Evolutionary conservation across 1,140 invertebrate species (phyloP).

Genomic region (Zaprionus africanus): DNA sequence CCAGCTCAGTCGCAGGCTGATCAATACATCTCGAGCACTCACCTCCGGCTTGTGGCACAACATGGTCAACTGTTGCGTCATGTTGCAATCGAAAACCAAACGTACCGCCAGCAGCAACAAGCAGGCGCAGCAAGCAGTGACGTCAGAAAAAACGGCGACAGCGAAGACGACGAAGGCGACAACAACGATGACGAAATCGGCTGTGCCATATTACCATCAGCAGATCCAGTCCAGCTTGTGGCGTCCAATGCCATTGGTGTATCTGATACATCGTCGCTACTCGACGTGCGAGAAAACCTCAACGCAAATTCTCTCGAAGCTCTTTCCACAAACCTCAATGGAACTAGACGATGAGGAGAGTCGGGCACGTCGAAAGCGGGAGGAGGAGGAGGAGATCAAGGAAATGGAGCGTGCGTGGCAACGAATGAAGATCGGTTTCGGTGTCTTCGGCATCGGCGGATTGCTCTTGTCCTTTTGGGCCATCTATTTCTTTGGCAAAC

Average conservation of each 20-base stretch:
- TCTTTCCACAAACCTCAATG: constrained; percentile 78
- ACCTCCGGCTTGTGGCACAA: constrained; percentile 39
- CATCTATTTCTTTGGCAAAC: constrained; percentile 89
- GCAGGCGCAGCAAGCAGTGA: background rate
- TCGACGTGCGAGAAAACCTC: constrained; percentile 55
- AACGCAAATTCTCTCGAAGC: constrained; percentile 67
- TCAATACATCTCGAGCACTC: constrained; percentile 38
- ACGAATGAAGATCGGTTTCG: constrained; percentile 86
- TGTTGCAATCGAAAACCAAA: constrained; percentile 6
- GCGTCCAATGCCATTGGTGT: constrained; percentile 19
- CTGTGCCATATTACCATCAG: background rate
- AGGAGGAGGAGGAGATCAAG: constrained; percentile 78
- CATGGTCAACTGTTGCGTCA: constrained; percentile 28
- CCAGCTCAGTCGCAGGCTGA: constrained; percentile 31
- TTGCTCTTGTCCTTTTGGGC: constrained; percentile 85
- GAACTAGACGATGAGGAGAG: constrained; percentile 63
- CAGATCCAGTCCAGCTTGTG: constrained; percentile 4
- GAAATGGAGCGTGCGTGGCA: constrained; percentile 87
- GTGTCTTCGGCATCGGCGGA: constrained; percentile 85
- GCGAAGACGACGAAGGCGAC: background rate
- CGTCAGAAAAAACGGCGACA: background rate
- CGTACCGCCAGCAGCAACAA: background rate
- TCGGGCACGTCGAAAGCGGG: constrained; percentile 59
- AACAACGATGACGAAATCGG: background rate
- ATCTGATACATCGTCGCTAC: constrained; percentile 43